Evolutionary conservation across 2,113 vertebrate species (phyloP).

Genomic region (Antigone vipio): DNA sequence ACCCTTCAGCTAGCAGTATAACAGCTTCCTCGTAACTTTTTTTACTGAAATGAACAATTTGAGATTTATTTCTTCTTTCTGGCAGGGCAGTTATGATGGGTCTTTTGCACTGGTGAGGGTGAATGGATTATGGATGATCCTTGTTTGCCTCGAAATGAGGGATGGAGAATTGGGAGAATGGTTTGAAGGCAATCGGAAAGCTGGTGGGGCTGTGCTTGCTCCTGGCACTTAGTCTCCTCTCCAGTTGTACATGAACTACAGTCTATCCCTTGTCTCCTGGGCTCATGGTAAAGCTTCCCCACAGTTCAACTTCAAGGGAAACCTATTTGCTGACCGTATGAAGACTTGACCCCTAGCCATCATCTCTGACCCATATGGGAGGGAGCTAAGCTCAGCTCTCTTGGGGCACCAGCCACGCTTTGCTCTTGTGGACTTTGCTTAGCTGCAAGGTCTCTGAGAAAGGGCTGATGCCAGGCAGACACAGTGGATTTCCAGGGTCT

Average conservation of each 20-base stretch:
- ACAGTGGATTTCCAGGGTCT: not conserved
- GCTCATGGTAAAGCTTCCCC: not conserved
- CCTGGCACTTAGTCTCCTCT: not conserved
- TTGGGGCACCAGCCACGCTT: not conserved
- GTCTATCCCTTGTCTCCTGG: not conserved
- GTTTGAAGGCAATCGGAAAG: not conserved
- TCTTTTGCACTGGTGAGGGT: not conserved
- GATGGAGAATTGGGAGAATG: not conserved
- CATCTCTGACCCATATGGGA: not conserved
- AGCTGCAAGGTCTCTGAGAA: not conserved
- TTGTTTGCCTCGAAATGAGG: not conserved
- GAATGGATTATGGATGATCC: not conserved
- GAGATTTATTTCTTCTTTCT: not conserved
- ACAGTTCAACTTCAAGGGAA: not conserved
- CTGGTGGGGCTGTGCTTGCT: not conserved
- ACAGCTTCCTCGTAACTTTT: not conserved
- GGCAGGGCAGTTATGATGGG: not conserved
- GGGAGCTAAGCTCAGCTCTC: not conserved
- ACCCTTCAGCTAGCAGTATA: not conserved
- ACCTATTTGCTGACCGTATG: not conserved
- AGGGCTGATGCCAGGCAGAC: not conserved
- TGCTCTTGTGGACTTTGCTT: not conserved
- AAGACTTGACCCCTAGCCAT: not conserved
- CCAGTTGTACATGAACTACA: not conserved
- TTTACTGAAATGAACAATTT: not conserved